Base-by-base conservation (phyloP, 1,140 invertebrate genomes). In the Armadillidium nasatum region DNA sequence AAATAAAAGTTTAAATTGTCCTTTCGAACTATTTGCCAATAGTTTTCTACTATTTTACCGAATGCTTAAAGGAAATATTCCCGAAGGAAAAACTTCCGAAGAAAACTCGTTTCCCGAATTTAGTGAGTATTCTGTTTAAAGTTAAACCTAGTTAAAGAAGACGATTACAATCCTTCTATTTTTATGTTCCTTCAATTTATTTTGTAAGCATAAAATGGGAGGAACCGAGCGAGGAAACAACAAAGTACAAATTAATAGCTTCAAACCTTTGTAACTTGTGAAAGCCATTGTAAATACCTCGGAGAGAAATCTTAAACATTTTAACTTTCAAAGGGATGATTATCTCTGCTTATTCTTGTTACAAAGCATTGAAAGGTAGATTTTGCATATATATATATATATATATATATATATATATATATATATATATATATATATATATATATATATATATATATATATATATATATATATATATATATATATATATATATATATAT, bases 1-100 rank as follows among this genome's bases (percentile, higher is more conserved):
- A 60, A 60, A 7, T 60, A 60, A 60, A 60, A 60, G 50, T 60
- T 60, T 60, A 60, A 60, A 60, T 60, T 60, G 50, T 60, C 50
- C 50, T 60, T 60, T 60, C 50, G 11, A 60, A 60, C 11, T 60
- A 19, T 60, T 60, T 19, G 19, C 50, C 50, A 60, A 60, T 60
- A 60, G 50, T 60, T 60, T 60, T 60, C 50, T 19, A 60, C 50
- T 60, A 60, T 60, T 60, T 60, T 60, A 60, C 50, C 50, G 19
- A 60, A 60, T 60, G 50, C 50, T 60, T 60, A 60, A 60, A 60
- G 50, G 50, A 60, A 60, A 60, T 60, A 60, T 60, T 60, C 50
- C 50, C 50, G 50, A 19, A 60, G 50, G 50, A 7, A 60, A 33
- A 60, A 60, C 50, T 60, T 60, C 50, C 1, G 19, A 60, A 60